Base-by-base conservation (phyloP, 2,888 invertebrate genomes). In the Pandemis cinnamomeana region DNA sequence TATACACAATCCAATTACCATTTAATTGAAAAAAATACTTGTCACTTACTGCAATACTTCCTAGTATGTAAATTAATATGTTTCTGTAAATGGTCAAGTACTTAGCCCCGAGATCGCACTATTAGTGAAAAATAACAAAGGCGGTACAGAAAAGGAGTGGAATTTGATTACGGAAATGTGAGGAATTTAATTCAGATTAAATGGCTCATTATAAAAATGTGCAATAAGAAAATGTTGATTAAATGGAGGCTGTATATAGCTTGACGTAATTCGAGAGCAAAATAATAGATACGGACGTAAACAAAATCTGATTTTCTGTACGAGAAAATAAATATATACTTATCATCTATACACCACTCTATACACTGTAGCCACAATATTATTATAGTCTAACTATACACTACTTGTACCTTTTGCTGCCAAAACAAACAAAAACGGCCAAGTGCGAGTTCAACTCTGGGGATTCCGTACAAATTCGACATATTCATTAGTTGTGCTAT, bases 81-180 rank as follows among this genome's bases (percentile, higher is more conserved):
- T 27, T 5, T 20, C 51, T 70, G 41, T 27, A 46, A 7, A 64
- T 27, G 51, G 60, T 60, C 58, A 53, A 41, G 36, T 48, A 68
- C 36, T 62, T 55, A 63, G 68, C 46, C 13, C 27, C 36, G n/a
- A 67, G 11, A 27, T 27, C 41, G 15, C 53, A 48, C 41, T 27
- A 53, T 10, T 41, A 36, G 53, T 10, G 58, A 73, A 64, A 55
- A 55, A 51, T n/a, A 67, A 41, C 44, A 62, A 67, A 13, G 15
- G 55, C 63, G 27, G 42, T 46, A 69, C 55, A 60, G 11, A 58
- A 42, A 64, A 58, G 58, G 63, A 7, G 41, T 58, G 68, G 68
- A 64, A 69, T 72, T 68, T 60, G 55, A 64, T 58, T 64, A 60
- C 41, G 72, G 72, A 73, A 73, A 60, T 64, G n/a, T n/a, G 67